Evolutionary conservation across 2,797 vertebrate genomes (phyloP).

Genomic region (Ataeniobius toweri): DNA sequence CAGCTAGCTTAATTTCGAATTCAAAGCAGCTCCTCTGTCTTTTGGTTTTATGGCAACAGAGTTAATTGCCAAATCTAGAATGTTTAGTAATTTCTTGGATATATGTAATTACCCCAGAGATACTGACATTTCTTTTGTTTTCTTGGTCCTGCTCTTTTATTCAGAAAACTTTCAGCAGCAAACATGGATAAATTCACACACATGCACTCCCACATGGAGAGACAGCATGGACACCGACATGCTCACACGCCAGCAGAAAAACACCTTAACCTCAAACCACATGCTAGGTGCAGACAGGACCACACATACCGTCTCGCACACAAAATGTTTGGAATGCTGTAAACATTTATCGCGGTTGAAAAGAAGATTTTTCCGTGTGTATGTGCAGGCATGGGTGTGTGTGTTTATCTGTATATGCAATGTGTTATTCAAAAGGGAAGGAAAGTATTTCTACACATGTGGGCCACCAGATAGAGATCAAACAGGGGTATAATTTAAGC

Average conservation of each 20-base stretch:
- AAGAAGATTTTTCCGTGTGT: conserved; percentile 56
- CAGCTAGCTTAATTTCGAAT: background rate
- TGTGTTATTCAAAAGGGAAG: conserved; percentile 54
- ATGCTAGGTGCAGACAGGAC: conserved; percentile 80
- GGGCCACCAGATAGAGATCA: conserved; percentile 65
- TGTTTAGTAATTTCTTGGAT: background rate
- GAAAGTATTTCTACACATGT: conserved; percentile 62
- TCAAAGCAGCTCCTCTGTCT: background rate
- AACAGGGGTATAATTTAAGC: conserved; percentile 67
- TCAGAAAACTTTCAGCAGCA: conserved; percentile 1
- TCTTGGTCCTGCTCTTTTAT: conserved; percentile 3
- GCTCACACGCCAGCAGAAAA: conserved; percentile 64
- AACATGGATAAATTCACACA: conserved; percentile 1
- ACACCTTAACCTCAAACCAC: conserved; percentile 79
- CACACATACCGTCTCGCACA: conserved; percentile 80
- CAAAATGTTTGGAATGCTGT: conserved; percentile 82
- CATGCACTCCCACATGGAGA: conserved; percentile 21
- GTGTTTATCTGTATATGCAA: background rate
- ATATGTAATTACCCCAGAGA: conserved; percentile 1
- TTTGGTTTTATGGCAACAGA: conserved; percentile 8
- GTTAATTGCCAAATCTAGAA: conserved; percentile 5
- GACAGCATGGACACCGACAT: conserved; percentile 25
- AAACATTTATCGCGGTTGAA: conserved; percentile 83
- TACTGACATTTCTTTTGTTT: conserved; percentile 1
- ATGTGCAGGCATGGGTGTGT: background rate